Conservation (phyloP, 2,888 invertebrate genomes). For the Punctoribates punctum region DNA sequence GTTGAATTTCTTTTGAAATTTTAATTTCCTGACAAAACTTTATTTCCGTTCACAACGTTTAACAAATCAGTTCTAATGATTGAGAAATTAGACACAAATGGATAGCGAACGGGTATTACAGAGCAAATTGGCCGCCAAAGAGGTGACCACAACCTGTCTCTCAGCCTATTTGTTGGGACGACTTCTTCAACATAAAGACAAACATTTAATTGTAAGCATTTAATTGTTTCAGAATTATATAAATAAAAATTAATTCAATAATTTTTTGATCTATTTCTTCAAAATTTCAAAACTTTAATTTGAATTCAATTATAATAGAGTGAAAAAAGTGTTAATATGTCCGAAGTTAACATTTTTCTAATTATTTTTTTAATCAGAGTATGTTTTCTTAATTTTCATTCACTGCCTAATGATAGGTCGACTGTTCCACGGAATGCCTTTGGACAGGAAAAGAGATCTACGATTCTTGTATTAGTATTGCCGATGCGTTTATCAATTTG, state of each 20-base stretch:
- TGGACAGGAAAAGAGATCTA: conserved; percentile 15
- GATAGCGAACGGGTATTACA: not conserved
- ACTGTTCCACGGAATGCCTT: not conserved
- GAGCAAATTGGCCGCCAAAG: not conserved
- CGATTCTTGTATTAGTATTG: not conserved
- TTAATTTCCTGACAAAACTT: too few species aligned
- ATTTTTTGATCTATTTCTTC: too few species aligned
- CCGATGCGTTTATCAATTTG: conserved; percentile 2
- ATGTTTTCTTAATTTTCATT: too few species aligned
- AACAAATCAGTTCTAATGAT: too few species aligned
- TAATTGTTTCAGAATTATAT: not conserved
- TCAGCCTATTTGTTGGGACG: conserved; percentile 11
- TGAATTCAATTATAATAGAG: too few species aligned
- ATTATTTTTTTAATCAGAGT: too few species aligned
- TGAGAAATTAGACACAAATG: not conserved
- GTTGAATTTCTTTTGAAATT: too few species aligned
- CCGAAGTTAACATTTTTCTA: too few species aligned
- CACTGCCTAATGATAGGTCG: not conserved
- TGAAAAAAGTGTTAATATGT: too few species aligned
- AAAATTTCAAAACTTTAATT: too few species aligned
- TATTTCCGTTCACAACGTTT: too few species aligned
- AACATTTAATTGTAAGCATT: conserved; percentile 3
- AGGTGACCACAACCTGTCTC: not conserved
- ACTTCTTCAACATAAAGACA: conserved; percentile 7
- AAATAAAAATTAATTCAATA: conserved; percentile 2